phyloP scores from a whole-genome alignment of 1,140 invertebrate species.

The Heliconius hermathena region DNA sequence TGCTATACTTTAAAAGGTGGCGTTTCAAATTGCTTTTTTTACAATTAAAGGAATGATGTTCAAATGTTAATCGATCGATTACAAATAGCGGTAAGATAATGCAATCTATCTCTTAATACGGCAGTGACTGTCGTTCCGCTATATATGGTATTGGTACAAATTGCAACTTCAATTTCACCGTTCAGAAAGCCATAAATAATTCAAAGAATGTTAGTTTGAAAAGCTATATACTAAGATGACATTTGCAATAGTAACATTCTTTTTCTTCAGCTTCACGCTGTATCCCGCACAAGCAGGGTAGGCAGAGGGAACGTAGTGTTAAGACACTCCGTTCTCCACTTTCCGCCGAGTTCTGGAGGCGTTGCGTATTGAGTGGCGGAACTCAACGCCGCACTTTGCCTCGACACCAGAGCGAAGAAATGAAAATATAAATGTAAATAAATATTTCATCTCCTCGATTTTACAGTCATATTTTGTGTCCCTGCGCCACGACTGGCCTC shows the following conservation, averaged over 20 bases:
- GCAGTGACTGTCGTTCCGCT: neutral
- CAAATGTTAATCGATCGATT: slow-evolving; percentile 7
- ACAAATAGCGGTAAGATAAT: slow-evolving; percentile 12
- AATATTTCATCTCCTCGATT: no score
- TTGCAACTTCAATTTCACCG: slow-evolving; percentile 11
- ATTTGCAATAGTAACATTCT: neutral
- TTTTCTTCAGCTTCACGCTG: no score
- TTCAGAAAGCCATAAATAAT: slow-evolving; percentile 4
- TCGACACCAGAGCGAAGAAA: no score
- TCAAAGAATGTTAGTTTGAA: neutral
- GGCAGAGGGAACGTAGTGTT: no score
- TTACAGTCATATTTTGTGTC: no score
- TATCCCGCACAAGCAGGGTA: no score
- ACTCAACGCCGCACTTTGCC: no score
- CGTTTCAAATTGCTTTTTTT: slow-evolving; percentile 1
- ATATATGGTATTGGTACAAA: slow-evolving; percentile 4
- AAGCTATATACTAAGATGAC: neutral
- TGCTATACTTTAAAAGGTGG: neutral
- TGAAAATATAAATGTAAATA: no score
- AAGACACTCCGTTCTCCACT: no score
- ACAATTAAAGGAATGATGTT: neutral
- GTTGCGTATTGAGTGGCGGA: no score
- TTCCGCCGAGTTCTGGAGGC: no score
- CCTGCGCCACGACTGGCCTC: no score
- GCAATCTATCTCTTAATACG: slow-evolving; percentile 10